Percentiles rank a stretch among this genome's conserved stretches.
These are phyloP conservation scores for Polypedilum pembai DNA, from an alignment of 1,140 invertebrate species.

Conservation along the genomic window DNA sequence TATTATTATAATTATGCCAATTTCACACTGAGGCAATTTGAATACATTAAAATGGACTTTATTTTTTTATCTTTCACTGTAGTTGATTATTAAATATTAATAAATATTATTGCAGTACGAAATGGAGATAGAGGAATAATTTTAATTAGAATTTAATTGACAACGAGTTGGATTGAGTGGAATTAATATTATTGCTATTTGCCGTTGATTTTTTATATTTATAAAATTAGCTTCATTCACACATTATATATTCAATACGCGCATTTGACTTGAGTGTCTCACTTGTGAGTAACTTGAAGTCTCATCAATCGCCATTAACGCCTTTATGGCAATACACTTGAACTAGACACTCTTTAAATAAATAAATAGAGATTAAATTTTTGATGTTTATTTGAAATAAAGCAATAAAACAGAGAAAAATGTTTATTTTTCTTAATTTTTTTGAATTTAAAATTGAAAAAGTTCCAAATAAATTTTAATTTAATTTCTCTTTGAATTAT, in stretches of 20 bases:
- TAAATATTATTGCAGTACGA: not conserved
- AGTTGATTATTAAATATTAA: not conserved
- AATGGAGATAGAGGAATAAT: not conserved
- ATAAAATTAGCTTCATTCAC: slow-evolving; percentile 18
- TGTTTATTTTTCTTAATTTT: too few relatives aligned
- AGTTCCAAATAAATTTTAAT: too few relatives aligned
- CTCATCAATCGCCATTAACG: not conserved
- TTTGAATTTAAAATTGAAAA: too few relatives aligned
- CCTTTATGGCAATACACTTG: too few relatives aligned
- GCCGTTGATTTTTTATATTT: not conserved
- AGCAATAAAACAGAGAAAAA: too few relatives aligned
- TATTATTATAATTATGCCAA: not conserved
- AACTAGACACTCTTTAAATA: too few relatives aligned
- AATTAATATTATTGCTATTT: not conserved
- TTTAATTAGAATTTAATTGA: slow-evolving; percentile 28
- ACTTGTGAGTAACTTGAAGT: not conserved
- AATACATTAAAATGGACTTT: slow-evolving; percentile 7
- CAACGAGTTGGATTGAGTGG: slow-evolving; percentile 3
- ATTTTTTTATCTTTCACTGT: not conserved
- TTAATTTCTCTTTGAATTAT: too few relatives aligned
- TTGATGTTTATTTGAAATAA: too few relatives aligned
- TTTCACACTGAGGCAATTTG: not conserved
- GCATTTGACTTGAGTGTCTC: not conserved
- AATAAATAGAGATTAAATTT: too few relatives aligned
- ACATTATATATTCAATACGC: not conserved